Conservation (phyloP, 1,140 invertebrate genomes). For the Gonatopus flavifemur region DNA sequence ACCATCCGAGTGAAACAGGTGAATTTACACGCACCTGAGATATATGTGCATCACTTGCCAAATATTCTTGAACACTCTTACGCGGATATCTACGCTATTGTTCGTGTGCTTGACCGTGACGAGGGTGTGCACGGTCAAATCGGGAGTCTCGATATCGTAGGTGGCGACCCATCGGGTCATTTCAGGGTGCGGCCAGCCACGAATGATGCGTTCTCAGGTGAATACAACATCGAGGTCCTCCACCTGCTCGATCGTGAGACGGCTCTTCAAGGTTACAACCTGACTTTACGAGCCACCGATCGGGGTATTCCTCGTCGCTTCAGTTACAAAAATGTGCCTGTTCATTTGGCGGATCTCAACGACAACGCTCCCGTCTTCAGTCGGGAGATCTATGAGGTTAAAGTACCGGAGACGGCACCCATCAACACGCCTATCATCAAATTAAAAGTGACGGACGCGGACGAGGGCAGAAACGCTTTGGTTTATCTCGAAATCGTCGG, state of each 20-base stretch:
- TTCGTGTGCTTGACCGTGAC: constrained; percentile 82
- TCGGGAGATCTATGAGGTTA: constrained; percentile 83
- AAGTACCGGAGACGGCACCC: constrained; percentile 85
- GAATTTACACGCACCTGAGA: constrained; percentile 84
- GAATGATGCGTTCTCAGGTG: constrained; percentile 58
- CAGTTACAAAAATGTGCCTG: constrained; percentile 74
- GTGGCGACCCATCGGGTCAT: constrained; percentile 84
- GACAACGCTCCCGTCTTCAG: constrained; percentile 89
- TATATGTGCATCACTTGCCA: constrained; percentile 76
- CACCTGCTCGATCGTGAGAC: constrained; percentile 75
- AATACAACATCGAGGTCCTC: constrained; percentile 77
- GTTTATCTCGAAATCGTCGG: constrained; percentile 88
- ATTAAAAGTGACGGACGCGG: constrained; percentile 83
- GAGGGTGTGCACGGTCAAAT: constrained; percentile 82
- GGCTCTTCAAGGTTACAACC: constrained; percentile 78
- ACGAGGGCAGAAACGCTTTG: constrained; percentile 78
- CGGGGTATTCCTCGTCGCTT: constrained; percentile 75
- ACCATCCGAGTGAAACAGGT: constrained; percentile 80
- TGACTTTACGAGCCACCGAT: constrained; percentile 84
- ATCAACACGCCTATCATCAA: constrained; percentile 84
- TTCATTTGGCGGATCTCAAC: constrained; percentile 78
- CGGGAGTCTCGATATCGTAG: constrained; percentile 79
- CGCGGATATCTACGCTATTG: constrained; percentile 86
- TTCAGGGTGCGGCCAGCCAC: constrained; percentile 72
- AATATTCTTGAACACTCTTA: constrained; percentile 83